Evolutionary conservation across 2,113 vertebrate genomes (phyloP), one percentile per base, ranked within the genome.

Genomic region (Oxyruncus cristatus): DNA sequence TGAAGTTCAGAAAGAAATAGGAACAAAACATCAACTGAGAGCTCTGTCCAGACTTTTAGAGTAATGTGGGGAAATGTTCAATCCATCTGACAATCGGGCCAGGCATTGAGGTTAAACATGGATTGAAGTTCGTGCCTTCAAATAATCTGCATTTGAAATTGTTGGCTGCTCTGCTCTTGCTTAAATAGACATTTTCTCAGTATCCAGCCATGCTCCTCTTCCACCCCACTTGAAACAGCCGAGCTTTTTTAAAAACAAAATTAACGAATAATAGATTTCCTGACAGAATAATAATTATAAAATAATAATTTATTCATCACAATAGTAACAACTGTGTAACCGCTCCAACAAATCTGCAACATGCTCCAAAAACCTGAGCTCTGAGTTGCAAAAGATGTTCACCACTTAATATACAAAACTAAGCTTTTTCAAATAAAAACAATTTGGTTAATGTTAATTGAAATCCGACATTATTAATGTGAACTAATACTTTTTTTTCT

Each of bases 101-200:
- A 67, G 67, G 59, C 71, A 92, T 8, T 85, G 71, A 85, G 90
- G 85, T 74, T 92, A 96, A 96, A 89, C 75, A 88, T 14, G 71
- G 87, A 94, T 63, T 93, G 88, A 90, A 27, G 50, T 73, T 92
- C 2, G 0, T 70, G 59, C 39, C 55, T 67, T 85, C 62, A 76
- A 75, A 62, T 81, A 87, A 70, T 47, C 58, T 66, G 32, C 63
- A 24, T 80, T 59, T 74, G 42, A 71, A 92, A 91, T 52, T 0
- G 0, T 2, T 65, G 58, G 32, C 32, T 33, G 37, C 44, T 87
- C 50, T 32, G n/a, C 42, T 74, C 77, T 85, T 0, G 0, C 55
- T 73, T 75, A 81, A 67, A 73, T 4, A 72, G 12, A 44, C 7
- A 9, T 67, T 74, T 92, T 62, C 56, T 81, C 30, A 17, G 33